Evolutionary conservation across 2,888 invertebrate species (phyloP).

Genomic region (Synanthedon andrenaeformis): DNA sequence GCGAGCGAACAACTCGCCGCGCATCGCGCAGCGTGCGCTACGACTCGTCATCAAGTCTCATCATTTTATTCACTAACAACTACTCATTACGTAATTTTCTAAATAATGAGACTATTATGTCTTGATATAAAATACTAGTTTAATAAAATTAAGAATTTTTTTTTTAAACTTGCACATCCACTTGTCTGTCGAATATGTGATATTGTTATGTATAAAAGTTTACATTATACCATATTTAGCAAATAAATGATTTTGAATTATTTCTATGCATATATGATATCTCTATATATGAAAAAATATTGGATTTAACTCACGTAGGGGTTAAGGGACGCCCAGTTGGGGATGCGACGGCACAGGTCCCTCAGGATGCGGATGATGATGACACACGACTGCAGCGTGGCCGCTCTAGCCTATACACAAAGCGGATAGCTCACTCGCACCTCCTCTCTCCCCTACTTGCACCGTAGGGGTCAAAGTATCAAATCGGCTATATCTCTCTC

Average conservation of each 20-base stretch:
- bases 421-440: not conserved
- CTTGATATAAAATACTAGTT: no score
- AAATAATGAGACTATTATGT: no score
- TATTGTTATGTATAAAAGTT: not conserved
- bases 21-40: not conserved
- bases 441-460: conserved; percentile 1
- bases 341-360: conserved; percentile 93
- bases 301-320: conserved; percentile 96
- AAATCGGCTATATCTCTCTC: not conserved
- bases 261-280: no score
- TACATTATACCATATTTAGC: no score
- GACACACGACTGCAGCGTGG: conserved; percentile 94
- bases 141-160: no score
- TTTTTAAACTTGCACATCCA: no score
- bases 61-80: not conserved
- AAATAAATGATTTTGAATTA: no score
- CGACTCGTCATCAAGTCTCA: conserved; percentile 1
- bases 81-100: not conserved
- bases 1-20: not conserved
- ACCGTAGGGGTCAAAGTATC: not conserved
- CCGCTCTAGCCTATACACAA: conserved; percentile 87
- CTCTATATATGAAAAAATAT: no score
- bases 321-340: conserved; percentile 93
- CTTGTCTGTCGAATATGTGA: no score
- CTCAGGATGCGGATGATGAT: conserved; percentile 95